Conservation (phyloP, 2,113 vertebrate genomes). For the Cavia aperea region DNA sequence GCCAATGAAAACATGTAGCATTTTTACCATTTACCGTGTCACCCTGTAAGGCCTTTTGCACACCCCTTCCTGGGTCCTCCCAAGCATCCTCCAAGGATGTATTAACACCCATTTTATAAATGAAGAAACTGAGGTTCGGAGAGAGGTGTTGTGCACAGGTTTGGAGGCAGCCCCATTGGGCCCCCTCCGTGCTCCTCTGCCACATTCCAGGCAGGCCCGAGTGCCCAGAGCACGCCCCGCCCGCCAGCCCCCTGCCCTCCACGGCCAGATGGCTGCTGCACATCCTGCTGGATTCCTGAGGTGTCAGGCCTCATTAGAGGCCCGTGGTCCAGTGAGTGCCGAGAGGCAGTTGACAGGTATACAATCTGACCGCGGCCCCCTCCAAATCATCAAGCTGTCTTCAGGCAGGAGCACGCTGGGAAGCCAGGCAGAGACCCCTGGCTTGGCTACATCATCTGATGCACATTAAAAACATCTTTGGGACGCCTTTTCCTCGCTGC, state of each 20-base stretch:
- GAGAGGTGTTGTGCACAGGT: background rate
- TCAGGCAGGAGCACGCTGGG: conserved; percentile 68
- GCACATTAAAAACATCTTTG: conserved; percentile 79
- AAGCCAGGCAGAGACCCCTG: conserved; percentile 75
- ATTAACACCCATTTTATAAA: conserved; percentile 32
- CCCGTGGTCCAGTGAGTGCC: conserved; percentile 45
- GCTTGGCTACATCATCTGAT: conserved; percentile 70
- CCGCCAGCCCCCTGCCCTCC: background rate
- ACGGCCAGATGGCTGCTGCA: background rate
- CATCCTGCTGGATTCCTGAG: conserved; percentile 59
- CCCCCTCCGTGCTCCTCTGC: background rate
- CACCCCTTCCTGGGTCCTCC: background rate
- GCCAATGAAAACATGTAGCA: background rate
- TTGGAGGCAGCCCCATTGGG: background rate
- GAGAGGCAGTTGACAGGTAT: conserved; percentile 78
- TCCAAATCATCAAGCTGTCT: conserved; percentile 79
- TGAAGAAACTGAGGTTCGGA: conserved; percentile 1
- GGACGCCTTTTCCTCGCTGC: conserved; percentile 49
- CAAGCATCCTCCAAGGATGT: background rate
- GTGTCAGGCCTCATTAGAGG: conserved; percentile 75
- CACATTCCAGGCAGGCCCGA: conserved; percentile 31
- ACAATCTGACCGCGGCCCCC: conserved; percentile 69
- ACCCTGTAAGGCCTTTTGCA: background rate
- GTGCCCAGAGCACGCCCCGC: background rate
- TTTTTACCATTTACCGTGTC: background rate